Conservation (phyloP, 2,113 vertebrate species). For the Crotalus horridus region DNA sequence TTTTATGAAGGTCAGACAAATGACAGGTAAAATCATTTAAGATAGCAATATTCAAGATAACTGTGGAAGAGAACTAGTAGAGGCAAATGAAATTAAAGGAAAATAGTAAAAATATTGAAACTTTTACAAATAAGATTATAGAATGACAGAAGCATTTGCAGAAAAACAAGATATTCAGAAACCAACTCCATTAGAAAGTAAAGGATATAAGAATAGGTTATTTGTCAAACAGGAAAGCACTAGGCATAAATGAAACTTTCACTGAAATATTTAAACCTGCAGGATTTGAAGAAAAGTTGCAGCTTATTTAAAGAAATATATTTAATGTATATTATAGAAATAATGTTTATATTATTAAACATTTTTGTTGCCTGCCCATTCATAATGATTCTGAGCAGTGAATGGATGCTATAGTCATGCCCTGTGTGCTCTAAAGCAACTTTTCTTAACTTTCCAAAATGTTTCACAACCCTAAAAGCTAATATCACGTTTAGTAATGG, state of each 20-base stretch:
- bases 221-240: not conserved
- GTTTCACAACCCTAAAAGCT: not conserved
- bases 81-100: not conserved
- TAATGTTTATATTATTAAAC: not conserved
- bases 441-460: not conserved
- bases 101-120: not conserved
- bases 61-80: not conserved
- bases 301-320: not conserved
- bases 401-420: not conserved
- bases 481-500: not conserved
- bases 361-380: not conserved
- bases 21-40: not conserved
- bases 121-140: not conserved
- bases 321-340: not conserved
- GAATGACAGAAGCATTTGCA: not conserved
- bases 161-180: not conserved
- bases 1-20: not conserved
- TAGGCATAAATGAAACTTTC: not conserved
- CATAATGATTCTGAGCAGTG: not conserved
- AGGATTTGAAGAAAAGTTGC: not conserved
- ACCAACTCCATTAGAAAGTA: not conserved
- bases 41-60: not conserved
- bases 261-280: not conserved
- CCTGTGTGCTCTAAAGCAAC: not conserved
- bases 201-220: not conserved